These are phyloP conservation scores for Drosophila ercepeae DNA, from an alignment of 1,140 invertebrate species.

Conservation along the genomic window DNA sequence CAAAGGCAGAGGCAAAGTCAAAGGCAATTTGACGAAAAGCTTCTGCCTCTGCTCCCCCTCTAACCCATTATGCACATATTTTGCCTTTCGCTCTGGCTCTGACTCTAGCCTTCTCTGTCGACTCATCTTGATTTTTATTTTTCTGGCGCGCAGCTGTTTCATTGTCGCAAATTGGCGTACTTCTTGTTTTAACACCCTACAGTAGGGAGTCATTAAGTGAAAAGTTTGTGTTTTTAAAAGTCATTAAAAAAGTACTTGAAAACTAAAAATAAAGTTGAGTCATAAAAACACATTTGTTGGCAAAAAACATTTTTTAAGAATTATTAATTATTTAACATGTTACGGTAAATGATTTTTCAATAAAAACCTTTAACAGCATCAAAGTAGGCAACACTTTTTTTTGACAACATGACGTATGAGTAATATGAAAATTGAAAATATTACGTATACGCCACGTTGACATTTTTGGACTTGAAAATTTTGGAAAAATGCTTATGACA, in stretches of 20 bases:
- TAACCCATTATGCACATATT: neutral
- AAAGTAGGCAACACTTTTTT: neutral
- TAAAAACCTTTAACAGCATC: too few relatives aligned
- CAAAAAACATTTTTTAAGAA: too few relatives aligned
- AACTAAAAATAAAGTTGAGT: too few relatives aligned
- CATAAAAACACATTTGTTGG: too few relatives aligned
- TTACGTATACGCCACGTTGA: neutral
- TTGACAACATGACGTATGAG: neutral
- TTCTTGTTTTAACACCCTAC: conserved; percentile 2
- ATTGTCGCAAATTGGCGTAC: conserved; percentile 53
- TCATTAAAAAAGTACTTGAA: too few relatives aligned
- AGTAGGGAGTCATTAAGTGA: neutral
- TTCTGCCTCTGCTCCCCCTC: neutral
- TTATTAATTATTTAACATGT: neutral
- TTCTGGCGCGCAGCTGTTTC: conserved; percentile 62
- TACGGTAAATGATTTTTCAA: neutral
- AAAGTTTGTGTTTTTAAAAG: neutral
- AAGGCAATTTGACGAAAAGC: conserved; percentile 39
- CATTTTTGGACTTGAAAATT: neutral
- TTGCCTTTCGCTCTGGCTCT: neutral
- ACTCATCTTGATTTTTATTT: conserved; percentile 30
- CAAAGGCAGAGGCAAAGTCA: conserved; percentile 17
- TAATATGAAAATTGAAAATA: neutral
- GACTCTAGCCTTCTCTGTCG: too few relatives aligned
- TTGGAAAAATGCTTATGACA: too few relatives aligned